phyloP scores from a whole-genome alignment of 1,140 invertebrate species.

The Musca vetustissima region DNA sequence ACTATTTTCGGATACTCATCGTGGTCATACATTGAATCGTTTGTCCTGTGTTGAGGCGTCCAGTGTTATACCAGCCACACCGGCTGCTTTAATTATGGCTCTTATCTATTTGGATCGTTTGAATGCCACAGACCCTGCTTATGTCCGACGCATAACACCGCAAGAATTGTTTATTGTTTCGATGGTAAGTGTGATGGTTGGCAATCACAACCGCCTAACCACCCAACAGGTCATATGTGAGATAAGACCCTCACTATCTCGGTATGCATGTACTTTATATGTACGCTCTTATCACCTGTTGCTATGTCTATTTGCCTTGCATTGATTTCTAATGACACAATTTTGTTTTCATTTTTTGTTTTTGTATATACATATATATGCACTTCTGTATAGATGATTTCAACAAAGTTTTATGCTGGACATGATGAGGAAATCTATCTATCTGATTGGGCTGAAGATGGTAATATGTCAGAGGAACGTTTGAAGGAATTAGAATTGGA shows the following conservation, averaged over 20 bases:
- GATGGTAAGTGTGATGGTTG: no score
- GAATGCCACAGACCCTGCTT: constrained; percentile 77
- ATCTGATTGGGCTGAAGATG: constrained; percentile 84
- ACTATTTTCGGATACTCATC: constrained; percentile 73
- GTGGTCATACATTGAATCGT: constrained; percentile 72
- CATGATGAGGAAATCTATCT: constrained; percentile 87
- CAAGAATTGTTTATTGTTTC: constrained; percentile 91
- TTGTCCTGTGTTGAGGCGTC: constrained; percentile 79
- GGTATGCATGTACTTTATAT: no score
- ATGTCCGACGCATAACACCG: constrained; percentile 77
- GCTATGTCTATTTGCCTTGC: background rate
- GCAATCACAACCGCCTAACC: no score
- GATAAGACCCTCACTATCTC: no score
- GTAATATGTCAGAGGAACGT: constrained; percentile 70
- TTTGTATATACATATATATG: no score
- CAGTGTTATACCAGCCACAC: constrained; percentile 82
- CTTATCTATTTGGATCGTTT: constrained; percentile 86
- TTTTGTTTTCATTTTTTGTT: constrained; percentile 32
- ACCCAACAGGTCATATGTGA: background rate
- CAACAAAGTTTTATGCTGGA: constrained; percentile 92
- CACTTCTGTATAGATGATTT: constrained; percentile 79
- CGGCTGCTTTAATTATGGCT: constrained; percentile 79
- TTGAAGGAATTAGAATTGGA: constrained; percentile 84
- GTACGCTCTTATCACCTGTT: background rate
- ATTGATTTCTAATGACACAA: background rate